Conservation (phyloP, 2,888 invertebrate species). For the Lottia scabra region DNA sequence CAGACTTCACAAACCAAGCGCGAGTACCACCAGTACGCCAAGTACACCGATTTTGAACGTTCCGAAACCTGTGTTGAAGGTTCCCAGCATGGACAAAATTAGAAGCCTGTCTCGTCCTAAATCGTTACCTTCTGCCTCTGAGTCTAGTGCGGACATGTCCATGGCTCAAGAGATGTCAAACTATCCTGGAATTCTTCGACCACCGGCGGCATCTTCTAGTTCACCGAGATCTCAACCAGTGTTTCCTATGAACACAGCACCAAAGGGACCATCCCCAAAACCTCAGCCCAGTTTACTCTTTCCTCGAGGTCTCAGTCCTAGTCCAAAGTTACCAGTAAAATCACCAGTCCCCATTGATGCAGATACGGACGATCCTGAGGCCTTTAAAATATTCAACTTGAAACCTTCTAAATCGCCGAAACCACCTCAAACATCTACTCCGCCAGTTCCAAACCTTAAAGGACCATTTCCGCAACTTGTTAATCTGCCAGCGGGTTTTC, state of each 20-base stretch:
- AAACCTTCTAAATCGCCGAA: constrained; percentile 35
- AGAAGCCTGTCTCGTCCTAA: background rate
- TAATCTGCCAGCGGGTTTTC: background rate
- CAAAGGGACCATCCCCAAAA: background rate
- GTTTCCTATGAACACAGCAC: background rate
- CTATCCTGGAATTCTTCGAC: background rate
- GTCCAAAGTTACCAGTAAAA: constrained; percentile 26
- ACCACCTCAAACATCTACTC: background rate
- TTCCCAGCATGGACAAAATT: constrained; percentile 33
- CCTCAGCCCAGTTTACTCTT: constrained; percentile 1
- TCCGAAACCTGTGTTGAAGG: constrained; percentile 40
- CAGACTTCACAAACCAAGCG: constrained; percentile 9
- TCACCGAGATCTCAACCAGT: constrained; percentile 17
- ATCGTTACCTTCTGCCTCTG: too few species aligned
- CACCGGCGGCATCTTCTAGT: constrained; percentile 17
- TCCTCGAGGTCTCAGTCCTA: constrained; percentile 26
- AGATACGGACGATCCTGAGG: constrained; percentile 45
- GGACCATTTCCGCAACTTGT: background rate
- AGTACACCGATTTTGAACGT: background rate
- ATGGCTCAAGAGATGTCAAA: background rate
- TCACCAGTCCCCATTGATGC: constrained; percentile 13
- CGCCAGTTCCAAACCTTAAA: background rate
- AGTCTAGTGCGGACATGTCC: background rate
- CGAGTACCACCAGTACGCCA: background rate
- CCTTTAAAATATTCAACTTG: constrained; percentile 58